phyloP scores from a whole-genome alignment of 2,113 vertebrate species.

The Phylloscopus trochiloides region DNA sequence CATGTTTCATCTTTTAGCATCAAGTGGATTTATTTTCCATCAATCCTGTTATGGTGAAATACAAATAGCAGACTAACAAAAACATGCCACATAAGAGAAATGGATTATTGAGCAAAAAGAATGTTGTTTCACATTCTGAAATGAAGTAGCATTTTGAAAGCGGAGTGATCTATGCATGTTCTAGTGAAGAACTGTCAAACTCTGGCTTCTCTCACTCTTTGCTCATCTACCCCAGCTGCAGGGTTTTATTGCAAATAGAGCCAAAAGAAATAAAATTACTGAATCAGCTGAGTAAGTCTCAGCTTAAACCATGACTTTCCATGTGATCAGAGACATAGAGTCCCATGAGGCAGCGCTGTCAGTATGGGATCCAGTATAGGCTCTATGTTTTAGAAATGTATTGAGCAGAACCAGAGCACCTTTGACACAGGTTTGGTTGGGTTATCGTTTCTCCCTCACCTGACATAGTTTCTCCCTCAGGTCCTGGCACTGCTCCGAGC shows the following conservation, averaged over 20 bases:
- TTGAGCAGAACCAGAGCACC: neutral
- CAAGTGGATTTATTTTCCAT: neutral
- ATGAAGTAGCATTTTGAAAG: neutral
- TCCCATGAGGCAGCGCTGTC: neutral
- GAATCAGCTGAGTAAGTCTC: neutral
- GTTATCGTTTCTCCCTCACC: neutral
- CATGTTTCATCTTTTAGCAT: neutral
- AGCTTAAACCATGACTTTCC: neutral
- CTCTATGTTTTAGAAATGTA: accelerated
- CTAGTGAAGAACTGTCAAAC: neutral
- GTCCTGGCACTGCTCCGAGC: slow-evolving; percentile 60
- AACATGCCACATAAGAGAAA: neutral
- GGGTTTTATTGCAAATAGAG: neutral
- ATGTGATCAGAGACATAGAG: neutral
- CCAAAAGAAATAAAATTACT: neutral
- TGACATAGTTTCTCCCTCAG: slow-evolving; percentile 28
- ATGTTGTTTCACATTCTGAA: neutral
- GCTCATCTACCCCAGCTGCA: neutral
- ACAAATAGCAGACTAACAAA: neutral
- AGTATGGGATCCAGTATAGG: neutral
- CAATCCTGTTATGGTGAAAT: neutral
- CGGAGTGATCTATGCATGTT: neutral
- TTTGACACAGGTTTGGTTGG: neutral
- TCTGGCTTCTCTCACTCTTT: neutral
- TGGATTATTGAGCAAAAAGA: neutral